phyloP scores from a whole-genome alignment of 2,888 invertebrate species.

The Bugulina stolonifera region DNA sequence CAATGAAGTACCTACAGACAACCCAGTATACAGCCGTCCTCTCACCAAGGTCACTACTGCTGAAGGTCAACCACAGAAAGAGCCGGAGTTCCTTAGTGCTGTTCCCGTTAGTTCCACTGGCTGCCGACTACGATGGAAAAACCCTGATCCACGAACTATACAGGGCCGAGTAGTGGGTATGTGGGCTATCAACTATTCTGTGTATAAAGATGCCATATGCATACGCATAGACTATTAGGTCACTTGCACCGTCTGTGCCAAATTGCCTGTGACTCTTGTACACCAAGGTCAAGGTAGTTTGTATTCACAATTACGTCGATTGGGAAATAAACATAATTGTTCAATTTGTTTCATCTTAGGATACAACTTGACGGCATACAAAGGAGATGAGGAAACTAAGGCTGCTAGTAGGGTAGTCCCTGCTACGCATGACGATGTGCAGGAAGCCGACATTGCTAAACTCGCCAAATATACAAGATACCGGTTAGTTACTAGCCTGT shows the following conservation, averaged over 20 bases:
- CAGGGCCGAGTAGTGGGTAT: too few relatives aligned
- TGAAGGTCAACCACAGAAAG: constrained; percentile 89
- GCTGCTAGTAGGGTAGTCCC: not conserved
- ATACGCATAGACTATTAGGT: too few relatives aligned
- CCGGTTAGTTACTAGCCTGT: constrained; percentile 27
- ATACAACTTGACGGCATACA: not conserved
- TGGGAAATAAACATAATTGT: not conserved
- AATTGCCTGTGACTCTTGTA: too few relatives aligned
- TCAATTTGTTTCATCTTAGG: not conserved
- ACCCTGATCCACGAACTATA: constrained; percentile 92
- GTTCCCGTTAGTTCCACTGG: constrained; percentile 80
- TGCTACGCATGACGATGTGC: constrained; percentile 26
- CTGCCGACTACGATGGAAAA: constrained; percentile 80
- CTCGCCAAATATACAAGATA: constrained; percentile 43
- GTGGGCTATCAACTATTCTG: too few relatives aligned
- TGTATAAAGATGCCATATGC: too few relatives aligned
- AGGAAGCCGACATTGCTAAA: constrained; percentile 34
- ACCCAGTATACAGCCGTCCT: constrained; percentile 84
- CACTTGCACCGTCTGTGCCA: too few relatives aligned
- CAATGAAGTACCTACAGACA: constrained; percentile 78
- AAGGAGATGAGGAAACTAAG: not conserved
- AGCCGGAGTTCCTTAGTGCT: constrained; percentile 75
- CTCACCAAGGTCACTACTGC: constrained; percentile 87
- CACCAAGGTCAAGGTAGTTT: too few relatives aligned
- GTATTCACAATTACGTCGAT: not conserved